Percentiles rank a stretch among this genome's conserved stretches.
Conservation (phyloP, 2,797 vertebrate species). For the Propithecus perrieri region DNA sequence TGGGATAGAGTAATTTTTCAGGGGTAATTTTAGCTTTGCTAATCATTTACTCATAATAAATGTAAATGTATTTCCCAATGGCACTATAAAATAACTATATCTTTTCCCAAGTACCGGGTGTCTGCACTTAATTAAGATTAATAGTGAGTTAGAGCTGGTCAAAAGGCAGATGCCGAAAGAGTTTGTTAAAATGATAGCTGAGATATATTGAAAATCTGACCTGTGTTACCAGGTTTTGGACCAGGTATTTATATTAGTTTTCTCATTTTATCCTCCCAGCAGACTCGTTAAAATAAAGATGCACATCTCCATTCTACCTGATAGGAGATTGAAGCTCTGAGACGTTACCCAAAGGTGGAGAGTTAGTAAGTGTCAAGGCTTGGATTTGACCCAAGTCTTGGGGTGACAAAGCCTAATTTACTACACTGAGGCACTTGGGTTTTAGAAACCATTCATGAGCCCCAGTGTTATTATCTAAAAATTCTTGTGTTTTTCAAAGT, state of each 20-base stretch:
- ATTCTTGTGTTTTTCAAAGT: neutral
- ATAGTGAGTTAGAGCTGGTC: neutral
- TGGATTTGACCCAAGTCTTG: neutral
- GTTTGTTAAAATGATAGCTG: neutral
- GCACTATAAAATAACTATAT: neutral
- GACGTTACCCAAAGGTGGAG: neutral
- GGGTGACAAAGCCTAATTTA: neutral
- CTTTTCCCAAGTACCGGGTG: neutral
- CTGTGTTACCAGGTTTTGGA: neutral
- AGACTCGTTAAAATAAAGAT: neutral
- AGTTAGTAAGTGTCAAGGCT: neutral
- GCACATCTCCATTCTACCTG: neutral
- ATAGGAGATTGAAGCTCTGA: neutral
- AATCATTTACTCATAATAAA: neutral
- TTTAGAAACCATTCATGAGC: neutral
- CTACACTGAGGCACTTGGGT: neutral
- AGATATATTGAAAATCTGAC: neutral
- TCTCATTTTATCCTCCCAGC: neutral
- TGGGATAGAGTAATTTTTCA: neutral
- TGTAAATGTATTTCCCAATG: neutral
- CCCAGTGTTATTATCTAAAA: neutral
- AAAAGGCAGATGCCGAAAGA: neutral
- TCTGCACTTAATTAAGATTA: neutral
- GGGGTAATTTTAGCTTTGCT: neutral
- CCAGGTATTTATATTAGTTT: neutral